Percentiles rank a stretch among this genome's conserved stretches.
phyloP scores from a whole-genome alignment of 2,797 vertebrate genomes.

The Paedocypris micromegethes region DNA sequence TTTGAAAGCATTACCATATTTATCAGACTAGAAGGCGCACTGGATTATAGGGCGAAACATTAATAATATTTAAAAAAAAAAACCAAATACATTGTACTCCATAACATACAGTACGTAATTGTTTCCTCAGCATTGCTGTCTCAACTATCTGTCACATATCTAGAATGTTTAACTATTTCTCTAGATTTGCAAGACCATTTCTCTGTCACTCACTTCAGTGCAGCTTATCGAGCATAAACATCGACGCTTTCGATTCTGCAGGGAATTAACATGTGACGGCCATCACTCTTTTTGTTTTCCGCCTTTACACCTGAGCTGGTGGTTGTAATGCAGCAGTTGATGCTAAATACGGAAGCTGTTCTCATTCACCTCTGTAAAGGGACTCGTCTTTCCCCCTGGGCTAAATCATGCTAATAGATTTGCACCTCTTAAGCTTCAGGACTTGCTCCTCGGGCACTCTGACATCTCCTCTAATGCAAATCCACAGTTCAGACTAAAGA shows the following conservation, averaged over 20 bases:
- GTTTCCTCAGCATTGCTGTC: background rate
- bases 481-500: constrained; percentile 20
- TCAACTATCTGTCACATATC: background rate
- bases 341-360: constrained; percentile 1
- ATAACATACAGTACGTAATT: background rate
- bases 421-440: constrained; percentile 9
- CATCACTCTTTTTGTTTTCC: constrained; percentile 27
- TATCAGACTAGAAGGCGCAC: background rate
- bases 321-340: constrained; percentile 18
- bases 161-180: background rate
- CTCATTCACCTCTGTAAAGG: constrained; percentile 23
- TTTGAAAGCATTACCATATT: too few relatives aligned
- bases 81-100: background rate
- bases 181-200: background rate
- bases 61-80: background rate
- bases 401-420: constrained; percentile 29
- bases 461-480: constrained; percentile 37
- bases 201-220: background rate
- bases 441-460: constrained; percentile 6
- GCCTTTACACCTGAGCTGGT: constrained; percentile 24
- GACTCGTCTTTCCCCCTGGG: constrained; percentile 16
- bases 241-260: background rate
- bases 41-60: background rate
- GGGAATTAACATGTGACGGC: constrained; percentile 6
- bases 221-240: constrained; percentile 3